These are phyloP conservation scores for Etheostoma cragini DNA, from an alignment of 2,113 vertebrate species.

Conservation along the genomic window DNA sequence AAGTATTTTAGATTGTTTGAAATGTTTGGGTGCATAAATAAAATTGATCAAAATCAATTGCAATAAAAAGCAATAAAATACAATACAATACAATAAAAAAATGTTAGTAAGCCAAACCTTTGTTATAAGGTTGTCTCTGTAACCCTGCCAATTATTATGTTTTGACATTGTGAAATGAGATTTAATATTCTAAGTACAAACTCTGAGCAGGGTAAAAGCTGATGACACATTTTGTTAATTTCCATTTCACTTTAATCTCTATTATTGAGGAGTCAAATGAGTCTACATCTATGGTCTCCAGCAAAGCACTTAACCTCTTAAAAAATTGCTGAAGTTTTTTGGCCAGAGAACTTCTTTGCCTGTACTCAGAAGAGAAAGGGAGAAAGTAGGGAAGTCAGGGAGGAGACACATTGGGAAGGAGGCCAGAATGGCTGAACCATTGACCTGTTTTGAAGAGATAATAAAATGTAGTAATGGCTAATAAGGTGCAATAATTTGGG, in stretches of 20 bases:
- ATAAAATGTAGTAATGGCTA: conserved; percentile 75
- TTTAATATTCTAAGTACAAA: conserved; percentile 56
- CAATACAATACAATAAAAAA: no score
- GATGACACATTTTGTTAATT: conserved; percentile 53
- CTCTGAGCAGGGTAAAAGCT: conserved; percentile 35
- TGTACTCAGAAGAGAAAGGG: conserved; percentile 58
- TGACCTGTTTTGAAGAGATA: conserved; percentile 71
- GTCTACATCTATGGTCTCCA: conserved; percentile 10
- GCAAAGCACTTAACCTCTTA: conserved; percentile 67
- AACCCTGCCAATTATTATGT: conserved; percentile 51
- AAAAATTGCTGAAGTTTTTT: conserved; percentile 62
- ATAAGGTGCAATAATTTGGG: conserved; percentile 74
- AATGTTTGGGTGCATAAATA: not conserved
- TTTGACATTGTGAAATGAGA: conserved; percentile 56
- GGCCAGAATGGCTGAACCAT: conserved; percentile 66
- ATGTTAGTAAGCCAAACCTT: conserved; percentile 53
- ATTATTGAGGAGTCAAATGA: conserved; percentile 54
- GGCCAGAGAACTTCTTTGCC: conserved; percentile 53
- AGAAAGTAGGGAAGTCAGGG: conserved; percentile 45
- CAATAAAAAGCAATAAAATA: not conserved
- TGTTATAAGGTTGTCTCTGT: conserved; percentile 43
- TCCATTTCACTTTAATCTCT: conserved; percentile 65
- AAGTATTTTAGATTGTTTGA: not conserved
- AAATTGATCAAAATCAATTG: not conserved
- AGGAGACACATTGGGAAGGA: conserved; percentile 68